Percentiles rank a stretch among this genome's conserved stretches.
These are phyloP conservation scores for Campoplex nolae DNA, from an alignment of 2,888 invertebrate species.

Conservation along the genomic window DNA sequence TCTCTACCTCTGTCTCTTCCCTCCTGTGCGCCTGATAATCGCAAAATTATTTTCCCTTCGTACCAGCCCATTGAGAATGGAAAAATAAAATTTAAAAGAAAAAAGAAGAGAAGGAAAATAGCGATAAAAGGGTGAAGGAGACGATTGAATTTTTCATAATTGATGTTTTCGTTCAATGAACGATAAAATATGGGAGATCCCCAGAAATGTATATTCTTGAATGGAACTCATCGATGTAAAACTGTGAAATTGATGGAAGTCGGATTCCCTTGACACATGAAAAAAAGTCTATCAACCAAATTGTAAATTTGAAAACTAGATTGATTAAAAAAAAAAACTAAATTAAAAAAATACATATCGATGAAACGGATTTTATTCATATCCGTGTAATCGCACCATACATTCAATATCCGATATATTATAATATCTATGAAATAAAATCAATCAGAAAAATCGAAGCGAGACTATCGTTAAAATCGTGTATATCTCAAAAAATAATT, in stretches of 20 bases:
- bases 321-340: conserved; percentile 33
- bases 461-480: not conserved
- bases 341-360: conserved; percentile 56
- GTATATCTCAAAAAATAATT: conserved; percentile 2
- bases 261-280: not conserved
- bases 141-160: conserved; percentile 12
- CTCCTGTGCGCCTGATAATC: not conserved
- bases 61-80: not conserved
- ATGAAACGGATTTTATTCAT: conserved; percentile 46
- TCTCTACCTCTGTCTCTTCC: not conserved
- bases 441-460: conserved; percentile 5
- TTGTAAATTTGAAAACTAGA: conserved; percentile 29
- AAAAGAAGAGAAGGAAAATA: not conserved
- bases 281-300: conserved; percentile 8
- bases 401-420: not conserved
- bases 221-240: not conserved
- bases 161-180: not conserved
- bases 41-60: not conserved
- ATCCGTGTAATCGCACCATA: conserved; percentile 10
- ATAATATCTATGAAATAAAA: not conserved
- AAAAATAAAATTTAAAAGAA: not conserved
- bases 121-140: not conserved
- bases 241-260: not conserved
- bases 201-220: not conserved
- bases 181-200: not conserved